Conservation (phyloP, 2,797 vertebrate genomes). For the Dipus sagitta region DNA sequence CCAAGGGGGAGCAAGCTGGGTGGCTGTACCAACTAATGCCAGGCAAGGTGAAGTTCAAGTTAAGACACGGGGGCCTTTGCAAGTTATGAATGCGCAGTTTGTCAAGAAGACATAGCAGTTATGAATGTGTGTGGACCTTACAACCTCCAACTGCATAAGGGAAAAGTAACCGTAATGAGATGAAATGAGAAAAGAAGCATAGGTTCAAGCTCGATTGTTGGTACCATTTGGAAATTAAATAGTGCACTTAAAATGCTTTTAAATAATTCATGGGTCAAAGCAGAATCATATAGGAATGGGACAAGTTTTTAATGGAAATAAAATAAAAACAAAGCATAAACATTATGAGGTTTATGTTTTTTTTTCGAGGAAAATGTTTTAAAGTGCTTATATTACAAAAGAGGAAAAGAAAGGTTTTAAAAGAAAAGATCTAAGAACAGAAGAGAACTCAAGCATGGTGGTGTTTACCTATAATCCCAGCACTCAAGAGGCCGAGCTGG, state of each 20-base stretch:
- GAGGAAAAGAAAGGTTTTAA: neutral
- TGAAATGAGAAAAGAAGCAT: conserved; percentile 41
- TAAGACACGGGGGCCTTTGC: neutral
- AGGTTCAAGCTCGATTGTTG: conserved; percentile 35
- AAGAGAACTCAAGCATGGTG: neutral
- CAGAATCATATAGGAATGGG: neutral
- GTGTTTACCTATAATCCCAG: neutral
- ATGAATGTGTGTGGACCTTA: neutral
- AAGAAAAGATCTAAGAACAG: neutral
- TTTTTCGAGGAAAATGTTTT: conserved; percentile 42
- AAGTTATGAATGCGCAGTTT: neutral
- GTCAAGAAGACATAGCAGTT: neutral
- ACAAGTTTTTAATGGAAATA: conserved; percentile 10
- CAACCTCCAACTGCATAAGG: neutral
- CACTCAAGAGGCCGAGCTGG: too few species aligned
- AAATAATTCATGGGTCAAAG: conserved; percentile 8
- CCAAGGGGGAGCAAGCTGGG: neutral
- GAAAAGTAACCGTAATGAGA: neutral
- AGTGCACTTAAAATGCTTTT: neutral
- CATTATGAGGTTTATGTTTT: neutral
- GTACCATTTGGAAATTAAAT: conserved; percentile 40
- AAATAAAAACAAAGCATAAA: conserved; percentile 6
- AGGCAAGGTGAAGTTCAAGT: neutral
- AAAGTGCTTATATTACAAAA: neutral
- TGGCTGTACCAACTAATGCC: neutral